These are phyloP conservation scores for Gobio gobio DNA, from an alignment of 2,113 vertebrate species.

Conservation along the genomic window DNA sequence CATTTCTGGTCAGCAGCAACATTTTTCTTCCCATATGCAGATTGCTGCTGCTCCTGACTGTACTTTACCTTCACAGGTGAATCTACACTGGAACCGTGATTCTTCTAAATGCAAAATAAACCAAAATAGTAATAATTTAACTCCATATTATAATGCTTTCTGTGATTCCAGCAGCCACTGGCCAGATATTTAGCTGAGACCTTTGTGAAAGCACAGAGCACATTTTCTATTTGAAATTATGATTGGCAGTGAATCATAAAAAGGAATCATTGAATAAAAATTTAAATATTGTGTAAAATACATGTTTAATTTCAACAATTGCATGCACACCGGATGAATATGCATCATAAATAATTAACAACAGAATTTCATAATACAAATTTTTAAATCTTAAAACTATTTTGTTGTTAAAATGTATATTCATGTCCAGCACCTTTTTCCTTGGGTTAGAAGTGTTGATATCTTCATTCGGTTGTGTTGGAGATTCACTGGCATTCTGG, in stretches of 20 bases:
- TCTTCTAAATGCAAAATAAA: constrained; percentile 1
- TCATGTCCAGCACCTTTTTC: constrained; percentile 67
- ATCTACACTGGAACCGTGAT: constrained; percentile 62
- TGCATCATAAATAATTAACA: too few species aligned
- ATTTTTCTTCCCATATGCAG: constrained; percentile 36
- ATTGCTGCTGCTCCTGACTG: not conserved
- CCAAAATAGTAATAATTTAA: not conserved
- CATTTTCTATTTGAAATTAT: too few species aligned
- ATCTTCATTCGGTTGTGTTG: constrained; percentile 66
- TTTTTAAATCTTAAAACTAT: not conserved
- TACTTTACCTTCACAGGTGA: not conserved
- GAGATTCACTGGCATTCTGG: constrained; percentile 17
- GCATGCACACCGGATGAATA: too few species aligned
- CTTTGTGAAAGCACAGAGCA: too few species aligned
- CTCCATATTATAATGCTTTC: not conserved
- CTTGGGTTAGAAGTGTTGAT: constrained; percentile 47
- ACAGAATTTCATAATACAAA: not conserved
- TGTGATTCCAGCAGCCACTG: too few species aligned
- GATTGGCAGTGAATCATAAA: too few species aligned
- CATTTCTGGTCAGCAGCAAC: not conserved
- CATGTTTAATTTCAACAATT: too few species aligned
- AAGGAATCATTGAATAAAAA: too few species aligned
- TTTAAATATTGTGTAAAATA: too few species aligned
- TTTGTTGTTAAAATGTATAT: not conserved
- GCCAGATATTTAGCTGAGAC: too few species aligned